Conservation (phyloP, 1,140 invertebrate genomes). For the Drosophila saltans region DNA sequence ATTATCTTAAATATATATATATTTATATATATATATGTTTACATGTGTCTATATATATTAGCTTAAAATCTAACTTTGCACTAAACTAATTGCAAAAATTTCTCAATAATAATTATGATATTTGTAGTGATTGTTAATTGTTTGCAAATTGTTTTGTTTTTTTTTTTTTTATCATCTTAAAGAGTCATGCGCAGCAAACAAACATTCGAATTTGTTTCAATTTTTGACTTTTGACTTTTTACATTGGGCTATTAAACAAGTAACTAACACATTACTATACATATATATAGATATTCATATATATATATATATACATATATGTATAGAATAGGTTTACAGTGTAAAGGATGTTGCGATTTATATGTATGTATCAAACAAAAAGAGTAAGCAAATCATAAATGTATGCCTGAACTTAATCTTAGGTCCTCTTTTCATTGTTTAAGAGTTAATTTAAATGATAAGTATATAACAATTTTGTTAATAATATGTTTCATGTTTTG, state of each 20-base stretch:
- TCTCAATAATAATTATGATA: conserved; percentile 25
- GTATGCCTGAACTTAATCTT: conserved; percentile 16
- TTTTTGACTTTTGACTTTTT: conserved; percentile 39
- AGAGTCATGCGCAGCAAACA: conserved; percentile 3
- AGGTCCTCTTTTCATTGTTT: neutral
- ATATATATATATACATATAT: neutral
- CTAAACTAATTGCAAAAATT: conserved; percentile 40
- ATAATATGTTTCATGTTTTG: conserved; percentile 15
- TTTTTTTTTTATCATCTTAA: conserved; percentile 1
- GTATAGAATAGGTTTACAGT: neutral
- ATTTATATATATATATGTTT: conserved; percentile 17
- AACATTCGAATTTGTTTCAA: neutral
- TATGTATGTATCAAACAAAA: neutral
- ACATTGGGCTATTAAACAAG: conserved; percentile 56
- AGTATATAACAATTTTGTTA: conserved; percentile 50
- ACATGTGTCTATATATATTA: conserved; percentile 3
- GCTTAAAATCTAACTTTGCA: conserved; percentile 40
- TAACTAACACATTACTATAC: conserved; percentile 45
- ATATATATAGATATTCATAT: neutral
- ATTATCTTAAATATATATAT: conserved; percentile 5
- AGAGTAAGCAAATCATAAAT: conserved; percentile 4
- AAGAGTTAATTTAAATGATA: neutral
- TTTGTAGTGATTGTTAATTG: conserved; percentile 34
- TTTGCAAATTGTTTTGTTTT: conserved; percentile 22
- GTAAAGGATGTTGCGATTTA: neutral